phyloP scores from a whole-genome alignment of 2,113 vertebrate species.

The Corythoichthys haematopterus region DNA sequence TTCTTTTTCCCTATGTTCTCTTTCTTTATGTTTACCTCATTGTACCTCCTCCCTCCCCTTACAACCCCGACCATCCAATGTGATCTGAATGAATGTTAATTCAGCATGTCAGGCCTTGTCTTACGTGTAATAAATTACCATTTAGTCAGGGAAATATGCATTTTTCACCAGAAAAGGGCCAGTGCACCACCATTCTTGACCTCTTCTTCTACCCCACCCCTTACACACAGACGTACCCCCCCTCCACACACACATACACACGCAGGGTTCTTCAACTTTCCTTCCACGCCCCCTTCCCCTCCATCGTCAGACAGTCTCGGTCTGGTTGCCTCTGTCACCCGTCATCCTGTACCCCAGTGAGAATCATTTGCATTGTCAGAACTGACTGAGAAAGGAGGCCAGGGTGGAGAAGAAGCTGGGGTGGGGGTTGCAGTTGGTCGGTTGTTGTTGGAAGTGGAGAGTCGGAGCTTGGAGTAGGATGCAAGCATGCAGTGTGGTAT shows the following conservation, averaged over 20 bases:
- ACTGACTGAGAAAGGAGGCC: conserved; percentile 46
- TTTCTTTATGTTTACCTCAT: conserved; percentile 53
- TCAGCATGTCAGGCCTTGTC: conserved; percentile 64
- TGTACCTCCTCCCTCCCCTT: conserved; percentile 1
- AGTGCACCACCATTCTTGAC: conserved; percentile 45
- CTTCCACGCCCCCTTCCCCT: conserved; percentile 11
- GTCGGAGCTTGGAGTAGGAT: neutral
- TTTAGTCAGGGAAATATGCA: conserved; percentile 33
- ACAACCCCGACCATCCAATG: conserved; percentile 20
- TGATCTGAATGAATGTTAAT: conserved; percentile 66
- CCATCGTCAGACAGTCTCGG: conserved; percentile 29
- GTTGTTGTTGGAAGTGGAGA: neutral
- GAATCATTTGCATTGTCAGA: conserved; percentile 63
- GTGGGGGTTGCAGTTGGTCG: neutral
- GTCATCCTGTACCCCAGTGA: conserved; percentile 50
- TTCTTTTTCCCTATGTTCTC: conserved; percentile 32
- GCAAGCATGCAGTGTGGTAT: neutral
- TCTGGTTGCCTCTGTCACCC: conserved; percentile 53
- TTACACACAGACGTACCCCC: neutral
- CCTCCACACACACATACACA: conserved; percentile 1
- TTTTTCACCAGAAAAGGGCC: conserved; percentile 45
- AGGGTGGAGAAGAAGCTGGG: conserved; percentile 11
- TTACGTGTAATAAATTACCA: conserved; percentile 66
- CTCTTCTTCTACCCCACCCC: conserved; percentile 20
- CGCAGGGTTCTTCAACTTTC: conserved; percentile 3